Evolutionary conservation across 2,113 vertebrate species (phyloP).

Genomic region (Ivindomyrus marchei): DNA sequence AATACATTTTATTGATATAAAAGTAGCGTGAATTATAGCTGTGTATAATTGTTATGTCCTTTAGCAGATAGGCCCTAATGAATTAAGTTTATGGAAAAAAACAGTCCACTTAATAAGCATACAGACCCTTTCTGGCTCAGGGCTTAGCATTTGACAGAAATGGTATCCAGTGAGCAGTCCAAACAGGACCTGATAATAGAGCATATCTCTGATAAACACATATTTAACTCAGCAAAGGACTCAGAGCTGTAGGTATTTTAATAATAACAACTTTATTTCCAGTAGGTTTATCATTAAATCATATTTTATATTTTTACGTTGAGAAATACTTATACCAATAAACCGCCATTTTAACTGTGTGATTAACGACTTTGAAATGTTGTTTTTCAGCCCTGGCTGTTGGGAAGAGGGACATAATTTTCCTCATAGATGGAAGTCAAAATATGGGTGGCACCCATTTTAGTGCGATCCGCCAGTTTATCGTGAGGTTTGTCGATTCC

Average conservation of each 20-base stretch:
- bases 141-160: background rate
- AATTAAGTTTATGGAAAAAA: background rate
- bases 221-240: background rate
- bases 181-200: background rate
- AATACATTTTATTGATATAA: background rate
- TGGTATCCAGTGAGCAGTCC: background rate
- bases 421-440: conserved; percentile 81
- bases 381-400: conserved; percentile 70
- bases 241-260: background rate
- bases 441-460: conserved; percentile 62
- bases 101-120: background rate
- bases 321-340: background rate
- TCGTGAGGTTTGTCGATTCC: conserved; percentile 67
- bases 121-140: background rate
- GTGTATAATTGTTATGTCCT: background rate
- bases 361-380: background rate
- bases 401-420: conserved; percentile 86
- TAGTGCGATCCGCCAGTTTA: conserved; percentile 69
- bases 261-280: background rate
- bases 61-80: background rate
- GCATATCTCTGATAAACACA: background rate
- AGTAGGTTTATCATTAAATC: background rate
- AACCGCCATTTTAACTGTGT: background rate
- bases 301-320: background rate
- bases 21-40: background rate